Evolutionary conservation across 2,113 vertebrate species (phyloP).

Genomic region (Athene cunicularia): DNA sequence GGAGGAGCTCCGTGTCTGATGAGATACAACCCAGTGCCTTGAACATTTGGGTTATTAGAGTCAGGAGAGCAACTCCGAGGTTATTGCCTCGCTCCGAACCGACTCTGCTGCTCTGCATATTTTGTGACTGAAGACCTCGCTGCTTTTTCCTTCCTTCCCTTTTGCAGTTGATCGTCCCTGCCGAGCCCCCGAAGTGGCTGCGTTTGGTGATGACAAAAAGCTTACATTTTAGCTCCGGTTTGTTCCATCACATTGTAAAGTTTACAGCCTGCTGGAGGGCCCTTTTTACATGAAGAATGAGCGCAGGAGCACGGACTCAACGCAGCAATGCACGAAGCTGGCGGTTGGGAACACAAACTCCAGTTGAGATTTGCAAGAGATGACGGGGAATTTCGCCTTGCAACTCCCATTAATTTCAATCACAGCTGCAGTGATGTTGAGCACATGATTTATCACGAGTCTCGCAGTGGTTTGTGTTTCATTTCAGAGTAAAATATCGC

Average conservation of each 20-base stretch:
- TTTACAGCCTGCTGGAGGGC: slow-evolving; percentile 35
- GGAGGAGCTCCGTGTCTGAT: background rate
- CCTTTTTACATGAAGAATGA: background rate
- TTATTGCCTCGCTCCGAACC: background rate
- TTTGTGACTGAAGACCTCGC: background rate
- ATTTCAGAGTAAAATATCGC: slow-evolving; percentile 1
- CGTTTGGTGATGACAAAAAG: background rate
- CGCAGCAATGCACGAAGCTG: background rate
- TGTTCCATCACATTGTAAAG: background rate
- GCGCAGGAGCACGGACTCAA: accelerated
- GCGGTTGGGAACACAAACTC: background rate
- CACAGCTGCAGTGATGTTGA: background rate
- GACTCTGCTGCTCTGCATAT: background rate
- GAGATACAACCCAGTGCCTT: background rate
- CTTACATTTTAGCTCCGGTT: background rate
- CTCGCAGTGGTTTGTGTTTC: background rate
- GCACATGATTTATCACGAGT: background rate
- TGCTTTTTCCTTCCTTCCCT: background rate
- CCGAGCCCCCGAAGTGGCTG: background rate
- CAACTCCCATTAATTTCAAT: background rate
- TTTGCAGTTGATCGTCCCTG: accelerated
- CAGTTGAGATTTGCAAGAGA: background rate
- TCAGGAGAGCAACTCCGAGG: slow-evolving; percentile 11
- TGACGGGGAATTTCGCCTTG: background rate
- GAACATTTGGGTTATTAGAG: slow-evolving; percentile 41